These are phyloP conservation scores for Microtus pennsylvanicus DNA, from an alignment of 2,113 vertebrate genomes.

Conservation along the genomic window DNA sequence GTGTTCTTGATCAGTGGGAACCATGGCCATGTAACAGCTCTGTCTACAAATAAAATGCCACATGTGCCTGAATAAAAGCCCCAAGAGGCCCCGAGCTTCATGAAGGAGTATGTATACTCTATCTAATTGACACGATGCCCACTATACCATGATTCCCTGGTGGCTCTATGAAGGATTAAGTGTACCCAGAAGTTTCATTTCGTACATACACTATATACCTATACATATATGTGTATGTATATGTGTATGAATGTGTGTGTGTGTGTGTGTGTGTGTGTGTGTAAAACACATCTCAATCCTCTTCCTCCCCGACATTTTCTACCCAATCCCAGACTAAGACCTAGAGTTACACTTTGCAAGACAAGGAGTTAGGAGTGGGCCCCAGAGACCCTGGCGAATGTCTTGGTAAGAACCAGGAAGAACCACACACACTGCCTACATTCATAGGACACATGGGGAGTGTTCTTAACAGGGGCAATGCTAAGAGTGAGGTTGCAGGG, in stretches of 20 bases:
- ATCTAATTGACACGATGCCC: neutral
- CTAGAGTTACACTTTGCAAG: neutral
- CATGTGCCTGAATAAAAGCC: neutral
- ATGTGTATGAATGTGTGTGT: neutral
- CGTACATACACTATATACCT: too few species aligned
- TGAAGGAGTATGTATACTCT: rapidly evolving
- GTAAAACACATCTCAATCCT: neutral
- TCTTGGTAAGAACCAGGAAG: neutral
- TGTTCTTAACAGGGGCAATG: rapidly evolving
- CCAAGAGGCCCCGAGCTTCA: rapidly evolving
- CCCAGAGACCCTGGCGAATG: rapidly evolving
- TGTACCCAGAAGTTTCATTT: neutral
- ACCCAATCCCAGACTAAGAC: neutral
- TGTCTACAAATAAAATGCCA: neutral
- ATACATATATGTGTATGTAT: neutral
- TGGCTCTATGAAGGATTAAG: neutral
- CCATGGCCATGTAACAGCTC: neutral
- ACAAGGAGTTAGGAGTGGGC: neutral
- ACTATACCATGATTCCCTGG: neutral
- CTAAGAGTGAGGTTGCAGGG: neutral
- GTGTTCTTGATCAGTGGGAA: neutral
- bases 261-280: neutral
- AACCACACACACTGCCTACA: rapidly evolving
- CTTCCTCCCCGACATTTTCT: neutral
- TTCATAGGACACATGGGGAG: rapidly evolving